Percentiles rank a stretch among this genome's conserved stretches.
Conservation (phyloP, 2,797 vertebrate genomes). For the Acestrorhynchus altus region DNA sequence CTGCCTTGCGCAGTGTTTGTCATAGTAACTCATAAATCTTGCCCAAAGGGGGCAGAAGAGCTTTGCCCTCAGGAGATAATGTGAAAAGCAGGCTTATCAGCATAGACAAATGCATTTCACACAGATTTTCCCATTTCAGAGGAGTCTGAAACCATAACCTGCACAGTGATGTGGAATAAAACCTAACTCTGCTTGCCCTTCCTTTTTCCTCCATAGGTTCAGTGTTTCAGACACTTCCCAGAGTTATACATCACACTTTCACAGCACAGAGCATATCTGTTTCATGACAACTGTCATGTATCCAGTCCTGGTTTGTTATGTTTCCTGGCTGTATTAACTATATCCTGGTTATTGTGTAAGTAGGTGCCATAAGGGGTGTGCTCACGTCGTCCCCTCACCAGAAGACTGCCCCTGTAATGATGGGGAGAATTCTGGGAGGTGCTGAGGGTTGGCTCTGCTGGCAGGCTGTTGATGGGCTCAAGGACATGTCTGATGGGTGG, state of each 20-base stretch:
- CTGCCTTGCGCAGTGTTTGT: not conserved
- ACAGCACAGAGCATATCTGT: not conserved
- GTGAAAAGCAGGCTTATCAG: constrained; percentile 15
- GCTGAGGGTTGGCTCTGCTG: too few species aligned
- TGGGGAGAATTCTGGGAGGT: too few species aligned
- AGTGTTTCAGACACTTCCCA: constrained; percentile 10
- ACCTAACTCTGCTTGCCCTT: not conserved
- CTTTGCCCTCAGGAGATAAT: constrained; percentile 8
- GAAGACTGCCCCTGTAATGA: too few species aligned
- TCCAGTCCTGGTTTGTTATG: too few species aligned
- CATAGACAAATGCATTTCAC: constrained; percentile 33
- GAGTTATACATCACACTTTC: not conserved
- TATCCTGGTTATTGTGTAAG: too few species aligned
- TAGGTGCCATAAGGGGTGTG: too few species aligned
- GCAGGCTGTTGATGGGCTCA: too few species aligned
- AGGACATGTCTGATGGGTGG: too few species aligned
- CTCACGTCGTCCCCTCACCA: too few species aligned
- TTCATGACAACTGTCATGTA: too few species aligned
- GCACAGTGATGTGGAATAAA: constrained; percentile 18
- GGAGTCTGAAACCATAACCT: constrained; percentile 18
- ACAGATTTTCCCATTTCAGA: constrained; percentile 33
- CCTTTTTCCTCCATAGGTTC: not conserved
- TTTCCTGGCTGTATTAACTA: too few species aligned
- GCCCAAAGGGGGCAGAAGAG: not conserved
- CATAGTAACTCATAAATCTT: constrained; percentile 25